A percentile compares a stretch with the other conserved stretches of the same genome.
Evolutionary conservation across 2,888 invertebrate genomes (phyloP).

Genomic region (Agonopterix heracliana): DNA sequence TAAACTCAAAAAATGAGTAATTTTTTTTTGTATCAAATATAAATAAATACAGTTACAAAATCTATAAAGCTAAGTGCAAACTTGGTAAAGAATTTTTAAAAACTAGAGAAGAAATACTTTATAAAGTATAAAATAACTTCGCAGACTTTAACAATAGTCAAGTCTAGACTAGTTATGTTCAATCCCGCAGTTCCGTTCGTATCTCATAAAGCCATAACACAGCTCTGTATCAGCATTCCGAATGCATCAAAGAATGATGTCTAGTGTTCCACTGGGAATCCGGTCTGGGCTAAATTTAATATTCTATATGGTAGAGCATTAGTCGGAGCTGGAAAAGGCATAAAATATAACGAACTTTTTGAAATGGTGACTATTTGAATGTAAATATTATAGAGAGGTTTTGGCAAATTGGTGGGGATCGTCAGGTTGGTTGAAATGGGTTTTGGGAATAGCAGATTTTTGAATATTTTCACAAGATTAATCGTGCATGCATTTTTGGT

Average conservation of each 20-base stretch:
- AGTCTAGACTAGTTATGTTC: not conserved
- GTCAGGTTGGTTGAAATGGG: not conserved
- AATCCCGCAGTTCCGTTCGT: not conserved
- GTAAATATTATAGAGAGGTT: not conserved
- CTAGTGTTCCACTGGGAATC: slow-evolving; percentile 11
- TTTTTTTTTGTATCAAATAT: no score
- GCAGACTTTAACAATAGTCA: not conserved
- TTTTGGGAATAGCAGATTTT: no score
- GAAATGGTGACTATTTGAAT: not conserved
- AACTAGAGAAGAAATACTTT: no score
- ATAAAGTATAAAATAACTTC: no score
- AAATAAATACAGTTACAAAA: no score
- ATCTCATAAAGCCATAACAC: slow-evolving; percentile 4
- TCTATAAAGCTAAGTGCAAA: no score
- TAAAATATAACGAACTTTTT: not conserved
- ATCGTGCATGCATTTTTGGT: no score
- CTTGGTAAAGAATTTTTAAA: no score
- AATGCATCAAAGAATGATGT: slow-evolving; percentile 24
- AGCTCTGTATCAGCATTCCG: slow-evolving; percentile 21
- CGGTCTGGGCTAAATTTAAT: slow-evolving; percentile 19
- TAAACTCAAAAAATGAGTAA: no score
- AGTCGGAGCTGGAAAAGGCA: slow-evolving; percentile 3
- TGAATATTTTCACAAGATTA: no score
- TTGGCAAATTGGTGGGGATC: not conserved
- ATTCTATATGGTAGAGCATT: slow-evolving; percentile 6